phyloP scores from a whole-genome alignment of 2,113 vertebrate genomes.

The Ictalurus furcatus region DNA sequence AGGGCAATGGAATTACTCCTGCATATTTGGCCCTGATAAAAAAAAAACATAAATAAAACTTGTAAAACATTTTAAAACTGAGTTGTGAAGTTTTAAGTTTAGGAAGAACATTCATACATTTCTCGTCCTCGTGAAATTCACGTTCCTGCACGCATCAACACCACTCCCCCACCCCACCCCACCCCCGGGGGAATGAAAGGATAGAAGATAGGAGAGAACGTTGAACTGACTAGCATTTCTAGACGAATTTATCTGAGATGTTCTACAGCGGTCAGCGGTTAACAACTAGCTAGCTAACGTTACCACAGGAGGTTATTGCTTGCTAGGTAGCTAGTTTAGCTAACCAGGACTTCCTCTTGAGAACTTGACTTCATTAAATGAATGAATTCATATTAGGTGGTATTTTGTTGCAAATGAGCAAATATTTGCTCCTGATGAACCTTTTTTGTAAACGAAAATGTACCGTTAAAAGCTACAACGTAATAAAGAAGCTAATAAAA shows the following conservation, averaged over 20 bases:
- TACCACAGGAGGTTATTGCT: not conserved
- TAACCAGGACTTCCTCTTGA: not conserved
- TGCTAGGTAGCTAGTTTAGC: not conserved
- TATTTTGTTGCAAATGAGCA: not conserved
- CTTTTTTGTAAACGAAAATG: not conserved
- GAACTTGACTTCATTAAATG: too few species aligned
- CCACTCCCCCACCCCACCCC: too few species aligned
- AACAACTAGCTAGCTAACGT: not conserved
- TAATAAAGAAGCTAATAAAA: not conserved
- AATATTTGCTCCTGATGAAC: not conserved
- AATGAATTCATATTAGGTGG: not conserved
- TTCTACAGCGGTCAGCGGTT: too few species aligned
- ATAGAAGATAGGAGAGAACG: not conserved
- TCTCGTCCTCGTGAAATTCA: not conserved
- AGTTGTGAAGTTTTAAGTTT: not conserved
- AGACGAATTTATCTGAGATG: too few species aligned
- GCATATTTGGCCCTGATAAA: constrained; percentile 17
- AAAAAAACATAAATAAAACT: not conserved
- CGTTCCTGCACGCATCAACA: not conserved
- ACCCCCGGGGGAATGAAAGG: too few species aligned
- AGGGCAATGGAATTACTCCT: constrained; percentile 29
- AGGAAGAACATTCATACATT: not conserved
- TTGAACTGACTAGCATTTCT: not conserved
- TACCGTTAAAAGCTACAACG: not conserved
- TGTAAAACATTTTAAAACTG: not conserved